These are phyloP conservation scores for Sycobia sp. DNA, from an alignment of 1,140 invertebrate genomes.

Conservation along the genomic window DNA sequence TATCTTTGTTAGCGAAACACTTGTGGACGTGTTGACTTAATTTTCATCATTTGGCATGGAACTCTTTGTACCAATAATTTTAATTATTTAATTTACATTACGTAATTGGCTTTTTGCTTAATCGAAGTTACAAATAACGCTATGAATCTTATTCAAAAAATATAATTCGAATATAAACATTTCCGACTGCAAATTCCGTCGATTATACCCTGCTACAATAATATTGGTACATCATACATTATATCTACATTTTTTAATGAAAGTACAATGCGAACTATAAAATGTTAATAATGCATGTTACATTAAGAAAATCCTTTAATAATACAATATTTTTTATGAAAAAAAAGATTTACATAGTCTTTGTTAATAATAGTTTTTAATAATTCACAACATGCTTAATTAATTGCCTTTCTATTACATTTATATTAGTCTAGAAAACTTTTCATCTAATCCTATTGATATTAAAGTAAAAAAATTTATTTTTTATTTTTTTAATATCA, in stretches of 20 bases:
- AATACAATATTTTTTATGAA: constrained; percentile 10
- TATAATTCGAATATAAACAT: constrained; percentile 31
- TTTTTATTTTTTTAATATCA: too few species aligned
- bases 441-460: not conserved
- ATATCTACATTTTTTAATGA: constrained; percentile 26
- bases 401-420: not conserved
- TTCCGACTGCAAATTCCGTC: constrained; percentile 20
- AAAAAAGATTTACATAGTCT: constrained; percentile 18
- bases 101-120: not conserved
- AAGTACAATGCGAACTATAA: constrained; percentile 9
- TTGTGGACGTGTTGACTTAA: constrained; percentile 15
- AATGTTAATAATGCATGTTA: constrained; percentile 17
- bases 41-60: constrained; percentile 19
- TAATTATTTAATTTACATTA: constrained; percentile 12
- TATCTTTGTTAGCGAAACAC: too few species aligned
- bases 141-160: constrained; percentile 26
- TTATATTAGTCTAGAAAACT: not conserved
- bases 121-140: constrained; percentile 13
- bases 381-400: constrained; percentile 12
- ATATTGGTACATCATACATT: constrained; percentile 23
- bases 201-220: constrained; percentile 33
- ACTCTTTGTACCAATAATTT: constrained; percentile 23
- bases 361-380: not conserved
- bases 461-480: too few species aligned
- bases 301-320: constrained; percentile 2